Evolutionary conservation across 2,888 invertebrate species (phyloP).

Genomic region (Drosophila colorata): DNA sequence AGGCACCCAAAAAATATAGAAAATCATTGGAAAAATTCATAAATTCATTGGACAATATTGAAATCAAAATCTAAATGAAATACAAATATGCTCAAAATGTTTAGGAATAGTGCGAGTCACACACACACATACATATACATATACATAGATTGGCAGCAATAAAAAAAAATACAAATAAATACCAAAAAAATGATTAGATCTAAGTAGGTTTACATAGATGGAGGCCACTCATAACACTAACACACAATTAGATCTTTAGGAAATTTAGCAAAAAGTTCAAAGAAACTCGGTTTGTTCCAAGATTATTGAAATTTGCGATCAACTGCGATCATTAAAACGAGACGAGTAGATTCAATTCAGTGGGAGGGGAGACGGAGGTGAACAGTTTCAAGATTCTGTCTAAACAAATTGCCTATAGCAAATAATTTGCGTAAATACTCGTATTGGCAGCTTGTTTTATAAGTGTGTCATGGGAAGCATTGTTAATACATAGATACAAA

Average conservation of each 20-base stretch:
- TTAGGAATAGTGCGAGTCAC: conserved; percentile 12
- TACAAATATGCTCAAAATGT: conserved; percentile 9
- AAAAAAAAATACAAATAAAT: too few species aligned
- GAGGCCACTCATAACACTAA: too few species aligned
- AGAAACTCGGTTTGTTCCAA: background rate
- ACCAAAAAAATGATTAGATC: too few species aligned
- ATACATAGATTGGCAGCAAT: background rate
- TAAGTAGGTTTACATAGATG: too few species aligned
- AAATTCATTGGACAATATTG: conserved; percentile 55
- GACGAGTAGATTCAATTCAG: too few species aligned
- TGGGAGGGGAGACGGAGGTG: background rate
- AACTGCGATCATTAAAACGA: background rate
- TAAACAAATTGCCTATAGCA: conserved; percentile 24
- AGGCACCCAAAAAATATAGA: conserved; percentile 72
- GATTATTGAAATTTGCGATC: background rate
- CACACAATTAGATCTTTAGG: background rate
- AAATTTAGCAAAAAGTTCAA: too few species aligned
- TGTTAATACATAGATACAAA: background rate
- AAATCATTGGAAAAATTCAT: conserved; percentile 64
- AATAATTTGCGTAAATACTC: conserved; percentile 19
- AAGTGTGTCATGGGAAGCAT: conserved; percentile 39
- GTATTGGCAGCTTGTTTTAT: conserved; percentile 12
- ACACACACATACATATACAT: conserved; percentile 2
- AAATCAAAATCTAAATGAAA: conserved; percentile 22
- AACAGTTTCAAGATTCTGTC: conserved; percentile 9